Evolutionary conservation across 1,140 invertebrate species (phyloP), one percentile per base, ranked within the genome.

Genomic region (Drosophila sulfurigaster): DNA sequence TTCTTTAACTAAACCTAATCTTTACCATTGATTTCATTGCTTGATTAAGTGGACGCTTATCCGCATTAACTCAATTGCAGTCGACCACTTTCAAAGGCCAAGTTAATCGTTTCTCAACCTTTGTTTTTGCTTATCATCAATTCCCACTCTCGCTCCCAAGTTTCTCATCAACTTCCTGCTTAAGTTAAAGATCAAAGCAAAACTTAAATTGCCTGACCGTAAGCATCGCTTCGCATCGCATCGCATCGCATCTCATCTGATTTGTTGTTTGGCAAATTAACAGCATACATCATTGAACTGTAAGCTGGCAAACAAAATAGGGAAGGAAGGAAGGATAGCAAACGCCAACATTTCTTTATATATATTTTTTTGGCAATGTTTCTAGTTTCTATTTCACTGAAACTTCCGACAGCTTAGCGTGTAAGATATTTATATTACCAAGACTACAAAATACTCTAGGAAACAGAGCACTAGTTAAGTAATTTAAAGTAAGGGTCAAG

Each of bases 241-340:
- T 49, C 16, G 16, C 48, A 49, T 49, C 48, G 20, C 58, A 73
- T 63, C 64, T 58, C 45, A 45, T 41, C 58, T 68, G 66, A 54
- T 54, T 32, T 54, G 51, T 66, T 82, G 58, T 65, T 86, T 69
- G 56, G 75, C 82, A 86, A 86, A 86, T 86, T 81, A 86, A 71
- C 75, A 79, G 58, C 71, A 86, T 86, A 86, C 71, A 86, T 86
- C 82, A 76, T 75, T 81, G 78, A 81, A 63, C 82, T 78, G 69
- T 80, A 78, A 81, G 80, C 66, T 52, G 16, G 15, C 20, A 46
- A 56, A 43, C 30, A 62, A 66, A 20, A 28, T n/a, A n/a, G 41
- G 6, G 48, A 13, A 8, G 56, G 8, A 68, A 54, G 35, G 35
- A 8, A 38, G 8, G 30, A 32, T 32, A 8, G 32, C 48, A 41